Evolutionary conservation across 2,113 vertebrate species (phyloP).

Genomic region (Anthoscopus minutus): DNA sequence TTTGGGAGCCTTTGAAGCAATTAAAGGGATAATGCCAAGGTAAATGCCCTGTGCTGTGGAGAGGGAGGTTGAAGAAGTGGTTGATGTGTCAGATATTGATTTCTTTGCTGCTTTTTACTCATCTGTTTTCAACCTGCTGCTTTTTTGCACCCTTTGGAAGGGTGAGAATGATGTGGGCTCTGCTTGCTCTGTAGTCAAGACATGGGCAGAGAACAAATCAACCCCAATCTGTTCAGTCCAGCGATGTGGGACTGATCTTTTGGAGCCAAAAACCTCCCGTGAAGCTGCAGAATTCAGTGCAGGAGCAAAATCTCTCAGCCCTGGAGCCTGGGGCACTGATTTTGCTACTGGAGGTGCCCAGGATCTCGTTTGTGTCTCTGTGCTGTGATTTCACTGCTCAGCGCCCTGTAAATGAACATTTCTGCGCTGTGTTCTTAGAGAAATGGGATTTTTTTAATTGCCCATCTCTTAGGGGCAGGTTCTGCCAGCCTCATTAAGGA

Average conservation of each 20-base stretch:
- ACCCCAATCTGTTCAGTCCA: fast-evolving
- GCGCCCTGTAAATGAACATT: neutral
- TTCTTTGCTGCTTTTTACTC: neutral
- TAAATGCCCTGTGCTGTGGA: neutral
- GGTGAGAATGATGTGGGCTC: neutral
- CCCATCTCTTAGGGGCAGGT: neutral
- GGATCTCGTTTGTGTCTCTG: too few species aligned
- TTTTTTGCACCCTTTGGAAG: neutral
- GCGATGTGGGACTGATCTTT: fast-evolving
- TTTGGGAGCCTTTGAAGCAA: neutral
- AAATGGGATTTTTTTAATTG: neutral
- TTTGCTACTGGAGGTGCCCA: neutral
- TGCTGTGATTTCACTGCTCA: neutral
- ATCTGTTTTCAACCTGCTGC: neutral
- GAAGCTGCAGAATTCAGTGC: neutral
- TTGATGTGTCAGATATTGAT: neutral
- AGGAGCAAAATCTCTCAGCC: neutral
- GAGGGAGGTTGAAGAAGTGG: neutral
- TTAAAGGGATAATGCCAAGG: neutral
- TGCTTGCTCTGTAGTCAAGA: neutral
- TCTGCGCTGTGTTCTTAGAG: neutral
- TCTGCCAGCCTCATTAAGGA: neutral
- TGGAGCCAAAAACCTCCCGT: neutral
- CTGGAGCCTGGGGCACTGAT: neutral
- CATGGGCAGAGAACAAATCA: neutral